Base-by-base conservation (phyloP, 2,113 vertebrate species). In the Semnornis frantzii region DNA sequence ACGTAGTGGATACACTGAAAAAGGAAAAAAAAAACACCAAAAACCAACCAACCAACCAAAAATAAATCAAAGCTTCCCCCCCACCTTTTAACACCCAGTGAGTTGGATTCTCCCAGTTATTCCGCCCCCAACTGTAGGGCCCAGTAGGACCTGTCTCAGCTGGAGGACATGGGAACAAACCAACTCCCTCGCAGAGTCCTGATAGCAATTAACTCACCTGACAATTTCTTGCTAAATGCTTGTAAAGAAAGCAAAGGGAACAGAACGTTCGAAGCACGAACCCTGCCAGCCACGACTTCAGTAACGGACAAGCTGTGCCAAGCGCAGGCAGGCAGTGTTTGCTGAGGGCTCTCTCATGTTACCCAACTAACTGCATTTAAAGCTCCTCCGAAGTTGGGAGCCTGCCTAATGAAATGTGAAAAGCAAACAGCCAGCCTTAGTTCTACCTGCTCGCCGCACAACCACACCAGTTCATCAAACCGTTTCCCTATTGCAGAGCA, bases 111-210 rank as follows among this genome's bases (percentile, higher is more conserved):
- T 30, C 20, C 9, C 37, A 6, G 27, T 27, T 23, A 25, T 12
- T 46, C 28, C 46, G n/a, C 20, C 27, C 20, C 9, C 1, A 12
- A 1, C 30, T 2, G 54, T 1, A 25, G 15, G 31, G 21, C 15
- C 17, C 23, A 24, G 50, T 52, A 52, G 50, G 50, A 52, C 50
- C 50, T 52, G 23, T 52, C 50, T 52, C 24, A n/a, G 57, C 28
- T 39, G 54, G 52, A 60, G 24, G 25, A 25, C 28, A 7, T 3
- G 13, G 16, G 17, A 72, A 28, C 31, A n/a, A 44, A 57, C 68
- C 37, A 39, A 10, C 46, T 8, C 3, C 7, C 55, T 34, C 11
- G 0, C 18, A 10, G 25, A 34, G 19, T 11, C 21, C 73, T 33
- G 64, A 12, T 7, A 44, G 50, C 69, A 28, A 19, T 42, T 16